phyloP scores from a whole-genome alignment of 1,140 invertebrate genomes.

The Ceratina australensis region DNA sequence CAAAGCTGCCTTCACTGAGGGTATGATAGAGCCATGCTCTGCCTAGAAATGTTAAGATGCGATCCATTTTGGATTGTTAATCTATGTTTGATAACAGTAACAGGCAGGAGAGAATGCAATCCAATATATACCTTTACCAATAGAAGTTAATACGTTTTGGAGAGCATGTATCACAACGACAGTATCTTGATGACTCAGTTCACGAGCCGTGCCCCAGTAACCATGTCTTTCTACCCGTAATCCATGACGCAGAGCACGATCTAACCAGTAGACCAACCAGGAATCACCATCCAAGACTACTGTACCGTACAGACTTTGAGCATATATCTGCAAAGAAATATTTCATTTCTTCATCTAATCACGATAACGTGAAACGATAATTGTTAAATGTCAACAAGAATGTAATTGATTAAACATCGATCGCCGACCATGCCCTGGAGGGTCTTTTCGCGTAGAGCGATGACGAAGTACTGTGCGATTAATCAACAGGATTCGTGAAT shows the following conservation, averaged over 20 bases:
- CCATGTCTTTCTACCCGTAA: conserved; percentile 78
- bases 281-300: conserved; percentile 78
- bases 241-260: conserved; percentile 77
- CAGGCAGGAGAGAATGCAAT: too few relatives aligned
- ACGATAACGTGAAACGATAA: neutral
- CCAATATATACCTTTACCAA: conserved; percentile 75
- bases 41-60: conserved; percentile 64
- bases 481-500: too few relatives aligned
- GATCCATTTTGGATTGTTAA: neutral
- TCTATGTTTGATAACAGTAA: too few relatives aligned
- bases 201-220: conserved; percentile 81
- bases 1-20: conserved; percentile 78
- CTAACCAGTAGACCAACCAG: conserved; percentile 79
- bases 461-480: too few relatives aligned
- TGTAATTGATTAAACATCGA: neutral
- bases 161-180: conserved; percentile 77
- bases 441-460: too few relatives aligned
- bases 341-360: neutral
- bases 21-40: conserved; percentile 79
- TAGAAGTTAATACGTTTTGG: conserved; percentile 77
- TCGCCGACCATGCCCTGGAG: too few relatives aligned
- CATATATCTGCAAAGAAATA: conserved; percentile 70
- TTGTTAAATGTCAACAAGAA: neutral
- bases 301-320: conserved; percentile 76
- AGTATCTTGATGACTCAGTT: conserved; percentile 81